Base-by-base conservation (phyloP, 2,797 vertebrate genomes). In the Rhadinocentrus ornatus region DNA sequence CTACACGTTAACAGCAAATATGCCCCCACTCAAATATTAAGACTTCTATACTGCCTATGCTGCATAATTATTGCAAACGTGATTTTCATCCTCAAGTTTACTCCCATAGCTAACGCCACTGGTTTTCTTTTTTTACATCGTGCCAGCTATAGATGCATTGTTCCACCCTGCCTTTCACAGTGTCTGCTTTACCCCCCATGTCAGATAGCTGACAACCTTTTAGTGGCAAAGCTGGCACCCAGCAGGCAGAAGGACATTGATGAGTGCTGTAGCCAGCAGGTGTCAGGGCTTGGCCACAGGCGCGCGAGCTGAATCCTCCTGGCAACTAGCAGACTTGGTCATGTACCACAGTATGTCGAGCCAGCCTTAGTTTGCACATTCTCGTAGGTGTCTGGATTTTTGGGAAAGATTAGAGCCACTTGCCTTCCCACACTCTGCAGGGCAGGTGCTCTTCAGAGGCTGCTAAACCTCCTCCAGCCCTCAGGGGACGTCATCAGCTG, bases 81-180 rank as follows among this genome's bases (percentile, higher is more conserved):
- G 22, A 1, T 65, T 63, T 69, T 72, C 32, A 34, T 50, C 34
- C 35, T 56, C 32, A 75, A 68, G 35, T 74, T 65, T 62, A 29
- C 55, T 66, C 16, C 34, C 56, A 54, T 71, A 66, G 62, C 82
- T 66, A 44, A 20, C 55, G 69, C 75, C 48, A 46, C 53, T 73
- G 61, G 37, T 58, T 75, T 80, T 90, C 91, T 95, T 93, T 94
- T 94, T 94, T 89, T 88, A 89, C 88, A 78, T 69, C 64, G 59
- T 74, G 85, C 82, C 92, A 90, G 85, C 86, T 87, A 54, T 86
- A 57, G 77, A 83, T 88, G 87, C 91, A 91, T 92, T 93, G 85
- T 89, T 83, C 82, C 80, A 75, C 73, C 72, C 71, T 76, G 72
- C 84, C 84, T 73, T 78, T 85, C 78, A 87, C 82, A 90, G 90